Evolutionary conservation across 2,888 invertebrate species (phyloP).

Genomic region (Deroplatys truncata): DNA sequence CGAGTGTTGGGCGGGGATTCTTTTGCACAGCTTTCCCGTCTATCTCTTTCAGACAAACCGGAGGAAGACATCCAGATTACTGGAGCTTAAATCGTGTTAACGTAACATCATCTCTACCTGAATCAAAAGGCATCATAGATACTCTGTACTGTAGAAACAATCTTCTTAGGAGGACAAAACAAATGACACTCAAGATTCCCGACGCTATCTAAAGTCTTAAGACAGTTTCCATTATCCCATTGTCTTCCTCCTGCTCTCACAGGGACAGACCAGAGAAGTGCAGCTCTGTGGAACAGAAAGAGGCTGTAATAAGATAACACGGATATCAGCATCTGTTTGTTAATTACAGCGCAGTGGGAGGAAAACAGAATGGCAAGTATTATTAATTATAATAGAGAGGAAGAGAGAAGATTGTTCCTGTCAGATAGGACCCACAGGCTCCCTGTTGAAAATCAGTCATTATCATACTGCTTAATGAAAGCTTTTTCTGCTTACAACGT

Average conservation of each 20-base stretch:
- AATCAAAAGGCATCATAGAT: too few species aligned
- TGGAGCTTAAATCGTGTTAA: too few species aligned
- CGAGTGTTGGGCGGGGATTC: too few species aligned
- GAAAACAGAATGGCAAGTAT: not conserved
- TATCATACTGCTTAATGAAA: not conserved
- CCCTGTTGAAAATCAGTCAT: not conserved
- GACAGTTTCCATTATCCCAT: not conserved
- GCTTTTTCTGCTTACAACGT: not conserved
- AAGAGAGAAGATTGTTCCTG: not conserved
- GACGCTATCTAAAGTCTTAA: not conserved
- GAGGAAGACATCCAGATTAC: too few species aligned
- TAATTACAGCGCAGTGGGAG: not conserved
- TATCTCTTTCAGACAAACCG: too few species aligned
- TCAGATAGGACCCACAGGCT: not conserved
- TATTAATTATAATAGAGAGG: slow-evolving; percentile 1
- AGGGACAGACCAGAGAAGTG: too few species aligned
- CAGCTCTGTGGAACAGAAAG: not conserved
- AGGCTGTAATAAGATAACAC: not conserved
- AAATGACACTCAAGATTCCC: not conserved
- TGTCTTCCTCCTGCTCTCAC: not conserved
- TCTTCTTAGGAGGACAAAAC: not conserved
- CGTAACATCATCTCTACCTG: too few species aligned
- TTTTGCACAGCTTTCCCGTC: too few species aligned
- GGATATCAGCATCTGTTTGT: not conserved
- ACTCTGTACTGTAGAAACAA: not conserved